phyloP scores from a whole-genome alignment of 1,140 invertebrate species.

The Apolygus lucorum region DNA sequence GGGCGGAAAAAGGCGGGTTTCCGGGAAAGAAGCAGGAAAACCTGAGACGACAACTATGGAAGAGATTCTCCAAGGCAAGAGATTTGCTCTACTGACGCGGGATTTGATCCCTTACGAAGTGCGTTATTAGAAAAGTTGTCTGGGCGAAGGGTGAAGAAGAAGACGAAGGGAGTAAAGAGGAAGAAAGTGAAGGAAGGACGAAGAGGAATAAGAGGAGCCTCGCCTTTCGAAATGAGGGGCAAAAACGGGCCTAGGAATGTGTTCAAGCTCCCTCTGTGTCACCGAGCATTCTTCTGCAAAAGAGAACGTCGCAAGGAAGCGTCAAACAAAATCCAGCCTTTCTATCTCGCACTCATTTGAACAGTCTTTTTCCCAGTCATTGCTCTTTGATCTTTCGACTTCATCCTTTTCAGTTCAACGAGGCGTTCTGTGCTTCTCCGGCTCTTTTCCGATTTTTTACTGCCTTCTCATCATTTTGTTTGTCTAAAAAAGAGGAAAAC shows the following conservation, averaged over 20 bases:
- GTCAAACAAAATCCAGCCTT: background rate
- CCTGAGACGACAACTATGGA: no score
- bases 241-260: background rate
- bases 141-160: background rate
- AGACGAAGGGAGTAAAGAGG: background rate
- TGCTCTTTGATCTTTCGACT: background rate
- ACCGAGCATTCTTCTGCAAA: background rate
- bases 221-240: no score
- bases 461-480: background rate
- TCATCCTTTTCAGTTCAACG: background rate
- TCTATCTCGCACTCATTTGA: background rate
- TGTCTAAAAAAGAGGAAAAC: no score
- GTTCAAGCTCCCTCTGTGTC: background rate
- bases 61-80: no score
- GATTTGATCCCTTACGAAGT: slow-evolving; percentile 2
- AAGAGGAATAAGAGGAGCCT: background rate
- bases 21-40: no score
- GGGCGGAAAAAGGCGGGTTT: no score
- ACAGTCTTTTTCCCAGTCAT: background rate
- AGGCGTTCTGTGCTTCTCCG: background rate
- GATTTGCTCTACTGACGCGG: background rate
- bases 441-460: background rate
- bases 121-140: slow-evolving; percentile 12
- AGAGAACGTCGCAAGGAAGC: background rate
- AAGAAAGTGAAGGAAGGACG: background rate